phyloP scores from a whole-genome alignment of 2,888 invertebrate genomes.

The Drosophila rubida region DNA sequence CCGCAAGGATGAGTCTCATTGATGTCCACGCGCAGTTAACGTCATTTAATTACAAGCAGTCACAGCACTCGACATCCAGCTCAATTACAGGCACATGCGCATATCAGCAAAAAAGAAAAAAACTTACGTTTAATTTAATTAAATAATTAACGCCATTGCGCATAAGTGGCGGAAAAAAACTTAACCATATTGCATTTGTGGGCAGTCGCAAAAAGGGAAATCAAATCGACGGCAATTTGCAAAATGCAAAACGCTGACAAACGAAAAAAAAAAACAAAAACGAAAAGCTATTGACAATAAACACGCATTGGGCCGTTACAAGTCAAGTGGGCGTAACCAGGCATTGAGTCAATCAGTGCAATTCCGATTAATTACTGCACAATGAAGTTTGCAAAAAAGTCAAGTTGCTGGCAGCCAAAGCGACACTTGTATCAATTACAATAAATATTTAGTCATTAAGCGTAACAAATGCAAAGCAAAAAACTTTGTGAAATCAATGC shows the following conservation, averaged over 20 bases:
- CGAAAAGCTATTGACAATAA: conserved; percentile 10
- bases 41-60: conserved; percentile 57
- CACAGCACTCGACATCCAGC: conserved; percentile 38
- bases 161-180: conserved; percentile 28
- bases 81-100: conserved; percentile 55
- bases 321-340: conserved; percentile 18
- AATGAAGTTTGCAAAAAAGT: conserved; percentile 23
- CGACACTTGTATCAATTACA: conserved; percentile 28
- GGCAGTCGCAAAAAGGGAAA: conserved; percentile 5
- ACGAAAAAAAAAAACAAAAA: not conserved
- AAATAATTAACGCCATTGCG: conserved; percentile 29
- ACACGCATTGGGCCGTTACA: conserved; percentile 35
- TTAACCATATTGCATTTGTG: conserved; percentile 3
- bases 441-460: conserved; percentile 37
- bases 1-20: conserved; percentile 19
- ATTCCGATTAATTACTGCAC: conserved; percentile 58
- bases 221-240: conserved; percentile 7
- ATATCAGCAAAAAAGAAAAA: not conserved
- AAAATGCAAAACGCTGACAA: not conserved
- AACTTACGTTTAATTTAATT: conserved; percentile 32
- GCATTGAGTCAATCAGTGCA: conserved; percentile 51
- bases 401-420: conserved; percentile 5
- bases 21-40: conserved; percentile 23
- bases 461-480: conserved; percentile 3
- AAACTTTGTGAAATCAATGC: not conserved